A percentile compares a stretch with the other conserved stretches of the same genome.
Evolutionary conservation across 2,113 vertebrate species (phyloP).

Genomic region (Acinonyx jubatus): DNA sequence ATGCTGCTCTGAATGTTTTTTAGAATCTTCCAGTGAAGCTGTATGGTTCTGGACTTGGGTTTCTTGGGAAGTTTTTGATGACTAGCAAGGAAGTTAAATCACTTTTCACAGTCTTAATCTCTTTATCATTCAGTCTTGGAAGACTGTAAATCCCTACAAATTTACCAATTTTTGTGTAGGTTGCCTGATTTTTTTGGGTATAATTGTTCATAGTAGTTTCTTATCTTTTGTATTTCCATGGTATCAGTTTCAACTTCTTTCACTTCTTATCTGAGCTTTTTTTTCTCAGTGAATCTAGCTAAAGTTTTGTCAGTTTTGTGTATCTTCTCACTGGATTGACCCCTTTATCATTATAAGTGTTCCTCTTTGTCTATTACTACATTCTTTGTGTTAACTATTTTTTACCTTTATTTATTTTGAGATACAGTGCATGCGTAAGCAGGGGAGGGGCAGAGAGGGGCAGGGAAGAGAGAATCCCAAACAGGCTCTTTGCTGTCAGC

Average conservation of each 20-base stretch:
- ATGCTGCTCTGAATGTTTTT: background rate
- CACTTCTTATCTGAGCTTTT: background rate
- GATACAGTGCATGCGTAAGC: no score
- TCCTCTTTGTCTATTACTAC: background rate
- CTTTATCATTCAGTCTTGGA: background rate
- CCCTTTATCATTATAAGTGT: background rate
- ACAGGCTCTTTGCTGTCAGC: no score
- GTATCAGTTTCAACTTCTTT: background rate
- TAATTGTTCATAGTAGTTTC: background rate
- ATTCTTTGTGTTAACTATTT: background rate
- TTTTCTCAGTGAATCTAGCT: background rate
- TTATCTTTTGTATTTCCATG: background rate
- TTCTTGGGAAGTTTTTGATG: background rate
- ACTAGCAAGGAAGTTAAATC: background rate
- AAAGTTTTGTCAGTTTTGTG: background rate
- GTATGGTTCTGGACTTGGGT: background rate
- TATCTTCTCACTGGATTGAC: background rate
- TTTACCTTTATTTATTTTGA: no score
- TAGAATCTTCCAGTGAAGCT: background rate
- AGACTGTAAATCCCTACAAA: background rate
- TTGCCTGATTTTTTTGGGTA: background rate
- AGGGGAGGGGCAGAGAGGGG: no score
- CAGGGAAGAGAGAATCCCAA: no score
- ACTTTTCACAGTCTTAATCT: background rate
- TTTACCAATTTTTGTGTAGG: background rate